Evolutionary conservation across 2,113 vertebrate genomes (phyloP).

Genomic region (Petromus typicus): DNA sequence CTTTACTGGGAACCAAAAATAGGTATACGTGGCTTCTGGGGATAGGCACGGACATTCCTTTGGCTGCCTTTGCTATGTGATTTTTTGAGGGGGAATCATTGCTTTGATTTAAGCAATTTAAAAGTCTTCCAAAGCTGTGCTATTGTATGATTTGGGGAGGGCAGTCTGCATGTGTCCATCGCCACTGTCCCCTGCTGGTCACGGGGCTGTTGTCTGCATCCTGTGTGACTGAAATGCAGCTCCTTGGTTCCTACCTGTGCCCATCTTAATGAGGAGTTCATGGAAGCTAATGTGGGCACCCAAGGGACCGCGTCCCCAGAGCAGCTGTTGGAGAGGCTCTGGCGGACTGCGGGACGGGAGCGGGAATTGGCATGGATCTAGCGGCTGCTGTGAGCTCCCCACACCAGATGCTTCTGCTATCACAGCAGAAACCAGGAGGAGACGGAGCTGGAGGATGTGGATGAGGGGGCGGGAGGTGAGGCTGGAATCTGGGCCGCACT

Average conservation of each 20-base stretch:
- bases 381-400: neutral
- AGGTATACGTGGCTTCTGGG: conserved; percentile 68
- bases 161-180: neutral
- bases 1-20: conserved; percentile 68
- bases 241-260: neutral
- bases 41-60: conserved; percentile 70
- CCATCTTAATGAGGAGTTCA: conserved; percentile 6
- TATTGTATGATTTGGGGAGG: neutral
- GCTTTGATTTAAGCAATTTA: conserved; percentile 24
- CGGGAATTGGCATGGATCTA: conserved; percentile 57
- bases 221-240: neutral
- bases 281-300: neutral
- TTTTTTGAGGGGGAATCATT: conserved; percentile 48
- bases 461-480: neutral
- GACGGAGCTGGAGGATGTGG: neutral
- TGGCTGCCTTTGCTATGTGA: conserved; percentile 63
- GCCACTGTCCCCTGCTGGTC: neutral
- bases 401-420: conserved; percentile 50
- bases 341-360: conserved; percentile 47
- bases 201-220: neutral
- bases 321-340: conserved; percentile 18
- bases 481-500: neutral
- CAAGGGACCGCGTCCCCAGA: neutral
- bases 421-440: conserved; percentile 34
- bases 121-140: neutral